A percentile compares a stretch with the other conserved stretches of the same genome.
phyloP scores from a whole-genome alignment of 2,797 vertebrate genomes.

The Odontamblyopus lacepedii region DNA sequence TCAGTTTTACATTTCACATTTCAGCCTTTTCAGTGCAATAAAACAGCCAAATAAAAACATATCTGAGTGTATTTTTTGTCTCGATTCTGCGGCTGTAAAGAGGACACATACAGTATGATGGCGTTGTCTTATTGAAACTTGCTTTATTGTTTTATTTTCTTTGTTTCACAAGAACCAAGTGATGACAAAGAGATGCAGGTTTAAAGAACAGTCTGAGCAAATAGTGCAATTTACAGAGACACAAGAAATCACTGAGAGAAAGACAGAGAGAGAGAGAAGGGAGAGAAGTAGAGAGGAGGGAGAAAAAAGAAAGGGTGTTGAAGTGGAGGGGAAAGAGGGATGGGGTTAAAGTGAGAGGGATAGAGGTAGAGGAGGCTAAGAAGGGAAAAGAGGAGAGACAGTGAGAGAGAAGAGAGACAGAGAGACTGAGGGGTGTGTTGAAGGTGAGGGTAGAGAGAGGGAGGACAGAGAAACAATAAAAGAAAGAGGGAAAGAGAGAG shows the following conservation, averaged over 20 bases:
- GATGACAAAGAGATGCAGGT: constrained; percentile 16
- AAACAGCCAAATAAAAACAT: too few species aligned
- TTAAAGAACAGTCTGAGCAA: constrained; percentile 60
- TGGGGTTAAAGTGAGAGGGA: too few species aligned
- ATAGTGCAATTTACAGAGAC: constrained; percentile 54
- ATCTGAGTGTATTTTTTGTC: too few species aligned
- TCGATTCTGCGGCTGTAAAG: too few species aligned
- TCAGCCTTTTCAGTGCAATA: too few species aligned
- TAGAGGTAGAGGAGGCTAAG: background rate
- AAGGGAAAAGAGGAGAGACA: too few species aligned
- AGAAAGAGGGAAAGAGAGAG: background rate
- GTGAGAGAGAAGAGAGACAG: background rate
- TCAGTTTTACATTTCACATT: too few species aligned
- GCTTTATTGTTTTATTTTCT: constrained; percentile 38
- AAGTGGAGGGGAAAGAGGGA: too few species aligned
- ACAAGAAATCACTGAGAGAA: constrained; percentile 14
- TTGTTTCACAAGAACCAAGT: constrained; percentile 42
- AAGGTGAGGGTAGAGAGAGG: background rate
- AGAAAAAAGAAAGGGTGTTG: background rate
- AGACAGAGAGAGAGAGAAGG: background rate
- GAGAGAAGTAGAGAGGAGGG: background rate
- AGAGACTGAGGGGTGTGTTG: too few species aligned
- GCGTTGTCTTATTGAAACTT: constrained; percentile 12
- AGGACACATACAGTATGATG: background rate
- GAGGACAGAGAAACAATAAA: too few species aligned